Evolutionary conservation across 2,888 invertebrate genomes (phyloP), one percentile per base, ranked within the genome.

Genomic region (Bruchidius siliquastri): DNA sequence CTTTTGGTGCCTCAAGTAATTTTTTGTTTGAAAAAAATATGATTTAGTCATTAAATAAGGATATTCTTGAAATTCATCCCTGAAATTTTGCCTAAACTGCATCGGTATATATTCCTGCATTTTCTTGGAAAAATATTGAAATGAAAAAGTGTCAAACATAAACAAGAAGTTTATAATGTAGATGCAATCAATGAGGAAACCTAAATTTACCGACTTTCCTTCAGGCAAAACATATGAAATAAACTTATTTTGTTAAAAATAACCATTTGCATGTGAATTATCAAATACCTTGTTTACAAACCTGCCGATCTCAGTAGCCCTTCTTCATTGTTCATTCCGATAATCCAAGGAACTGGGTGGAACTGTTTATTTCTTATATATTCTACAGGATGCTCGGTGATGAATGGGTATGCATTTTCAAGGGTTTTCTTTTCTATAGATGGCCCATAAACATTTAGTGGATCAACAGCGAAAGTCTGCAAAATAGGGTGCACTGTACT

Each of bases 381-480:
- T 8, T 84, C 77, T 10, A 80, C 73, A 0, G 89, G 89, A 73
- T 87, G 82, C 67, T 82, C 81, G 0, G 85, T 85, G 0, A 89
- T 77, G 76, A 89, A 89, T 0, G 88, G 86, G 21, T 85, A 84
- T 0, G 82, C 76, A 20, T 84, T 85, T 8, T 71, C 70, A 20
- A 75, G 72, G 4, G 83, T 81, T 71, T 79, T 75, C 30, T 74
- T 81, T 78, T 89, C 90, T 8, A 88, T 81, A 0, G 87, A 87
- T 0, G 88, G 87, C 0, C 86, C 83, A 78, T 85, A 89, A 72
- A 86, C 84, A 2, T 85, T 85, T 75, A 89, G 75, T 18, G 88
- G 89, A 80, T 89, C 89, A 2, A 87, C 83, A 69, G 87, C 82
- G 87, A 89, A 89, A 77, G 81, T 80, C 84, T 88, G 75, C 66